Evolutionary conservation across 2,888 invertebrate species (phyloP), one percentile per base, ranked within the genome.

Genomic region (Lycia hirtaria): DNA sequence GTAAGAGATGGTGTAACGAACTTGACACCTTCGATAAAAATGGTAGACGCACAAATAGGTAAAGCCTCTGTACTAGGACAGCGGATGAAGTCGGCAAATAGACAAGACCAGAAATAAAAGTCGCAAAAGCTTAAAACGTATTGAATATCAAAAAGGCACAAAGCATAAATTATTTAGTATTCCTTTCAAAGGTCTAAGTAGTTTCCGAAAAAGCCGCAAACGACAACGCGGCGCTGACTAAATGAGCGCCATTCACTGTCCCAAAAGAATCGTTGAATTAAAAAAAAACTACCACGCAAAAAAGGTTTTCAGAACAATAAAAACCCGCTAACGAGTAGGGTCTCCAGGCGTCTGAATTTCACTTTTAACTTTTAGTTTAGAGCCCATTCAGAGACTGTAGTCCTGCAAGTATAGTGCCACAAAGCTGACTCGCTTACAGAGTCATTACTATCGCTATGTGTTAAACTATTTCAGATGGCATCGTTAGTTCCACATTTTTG

Each of bases 311-410:
- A 1, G 37, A 38, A 33, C 48, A 55, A 55, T 49, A 56, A 56
- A 55, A 38, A 44, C 28, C 40, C 37, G 37, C 49, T 49, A 56
- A 56, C 55, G 37, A 56, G 43, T 45, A 45, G 45, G 22, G 32
- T 14, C 14, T 10, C 45, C 45, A 45, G 22, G 14, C 14, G 14
- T 22, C 22, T 22, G 45, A 22, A 32, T 33, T 45, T 45, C 15
- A 12, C 26, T 28, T 26, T n/a, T 9, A 41, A 41, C 10, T 26
- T 41, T 24, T 41, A 10, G 3, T n/a, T n/a, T n/a, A n/a, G n/a
- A n/a, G n/a, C n/a, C n/a, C n/a, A n/a, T n/a, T n/a, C n/a, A n/a
- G n/a, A n/a, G n/a, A n/a, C n/a, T n/a, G n/a, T n/a, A n/a, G n/a
- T n/a, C n/a, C n/a, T n/a, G n/a, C n/a, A n/a, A n/a, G n/a, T n/a